A percentile compares a stretch with the other conserved stretches of the same genome.
These are phyloP conservation scores for Thalassophryne amazonica DNA, from an alignment of 2,797 vertebrate species.

Conservation along the genomic window DNA sequence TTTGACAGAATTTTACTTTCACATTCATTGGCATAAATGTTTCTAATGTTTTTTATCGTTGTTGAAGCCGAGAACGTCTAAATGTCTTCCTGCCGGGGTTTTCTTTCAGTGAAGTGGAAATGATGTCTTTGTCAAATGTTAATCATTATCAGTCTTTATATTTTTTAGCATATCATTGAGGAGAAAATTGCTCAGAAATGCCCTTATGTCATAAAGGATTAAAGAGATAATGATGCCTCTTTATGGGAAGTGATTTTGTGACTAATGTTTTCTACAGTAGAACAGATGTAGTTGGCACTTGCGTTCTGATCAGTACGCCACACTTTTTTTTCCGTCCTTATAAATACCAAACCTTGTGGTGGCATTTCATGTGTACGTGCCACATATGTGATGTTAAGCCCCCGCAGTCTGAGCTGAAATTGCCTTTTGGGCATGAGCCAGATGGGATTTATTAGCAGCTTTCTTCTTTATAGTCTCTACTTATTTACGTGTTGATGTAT, in stretches of 20 bases:
- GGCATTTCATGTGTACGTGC: conserved; percentile 30
- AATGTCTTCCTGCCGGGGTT: too few species aligned
- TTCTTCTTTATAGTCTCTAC: conserved; percentile 33
- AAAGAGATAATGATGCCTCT: conserved; percentile 51
- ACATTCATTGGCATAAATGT: too few species aligned
- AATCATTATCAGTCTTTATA: too few species aligned
- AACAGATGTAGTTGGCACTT: conserved; percentile 56
- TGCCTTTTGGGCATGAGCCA: conserved; percentile 53
- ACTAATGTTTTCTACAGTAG: conserved; percentile 41
- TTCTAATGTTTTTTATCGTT: too few species aligned
- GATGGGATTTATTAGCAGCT: conserved; percentile 45
- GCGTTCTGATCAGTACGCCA: conserved; percentile 32
- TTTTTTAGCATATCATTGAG: too few species aligned
- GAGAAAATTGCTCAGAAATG: too few species aligned
- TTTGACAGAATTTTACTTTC: too few species aligned
- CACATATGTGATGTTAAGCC: conserved; percentile 48
- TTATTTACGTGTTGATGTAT: conserved; percentile 52
- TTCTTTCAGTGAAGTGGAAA: too few species aligned
- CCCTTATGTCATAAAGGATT: conserved; percentile 22
- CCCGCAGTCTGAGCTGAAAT: conserved; percentile 40
- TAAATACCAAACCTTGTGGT: conserved; percentile 50
- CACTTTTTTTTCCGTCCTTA: conserved; percentile 56
- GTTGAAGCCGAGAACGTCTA: too few species aligned
- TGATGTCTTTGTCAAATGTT: too few species aligned
- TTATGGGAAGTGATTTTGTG: conserved; percentile 56